Base-by-base conservation (phyloP, 1,140 invertebrate genomes). In the Monochamus saltuarius region DNA sequence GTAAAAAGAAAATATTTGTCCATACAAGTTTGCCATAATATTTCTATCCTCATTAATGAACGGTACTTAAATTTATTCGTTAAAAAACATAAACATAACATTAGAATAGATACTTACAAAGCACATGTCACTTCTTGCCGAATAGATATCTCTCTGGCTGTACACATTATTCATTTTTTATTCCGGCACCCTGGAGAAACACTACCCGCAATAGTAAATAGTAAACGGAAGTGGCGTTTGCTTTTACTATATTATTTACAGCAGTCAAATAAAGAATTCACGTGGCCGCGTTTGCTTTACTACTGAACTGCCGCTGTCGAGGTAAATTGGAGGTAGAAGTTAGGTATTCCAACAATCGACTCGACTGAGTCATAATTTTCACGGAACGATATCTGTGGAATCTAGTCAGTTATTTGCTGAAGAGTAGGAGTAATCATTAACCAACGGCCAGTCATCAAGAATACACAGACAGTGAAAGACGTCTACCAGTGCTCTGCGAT, bases 141-240 rank as follows among this genome's bases (percentile, higher is more conserved):
- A 19, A 39, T 53, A 53, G 40, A 53, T 40, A 40, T 38, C 37
- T 10, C 29, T 38, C 38, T 53, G 35, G 22, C 22, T 29, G 51
- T 53, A 53, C 38, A 53, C 51, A 53, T 53, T 53, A 53, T 53
- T 53, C 51, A 53, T 53, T 53, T 53, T 53, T 10, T 53, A 38
- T 39, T 36, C 16, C 16, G 8, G 4, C 36, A 53, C 51, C 19
- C 16, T 53, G 9, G 29, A 49, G 35, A 16, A 16, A 22, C 43
- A 46, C 43, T 46, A 46, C 17, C 16, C 16, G 17, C 43, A 46
- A 11, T 14, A 46, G 43, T 17, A 46, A 46, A 46, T 17, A 16
- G 10, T 46, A 46, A 29, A 29, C 22, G 22, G 22, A 29, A 29
- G 6, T 29, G 22, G 22, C 22, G 22, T 29, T 29, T 3, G 22